Evolutionary conservation across 2,797 vertebrate genomes (phyloP), one percentile per base, ranked within the genome.

Genomic region (Neoniphon sammara): DNA sequence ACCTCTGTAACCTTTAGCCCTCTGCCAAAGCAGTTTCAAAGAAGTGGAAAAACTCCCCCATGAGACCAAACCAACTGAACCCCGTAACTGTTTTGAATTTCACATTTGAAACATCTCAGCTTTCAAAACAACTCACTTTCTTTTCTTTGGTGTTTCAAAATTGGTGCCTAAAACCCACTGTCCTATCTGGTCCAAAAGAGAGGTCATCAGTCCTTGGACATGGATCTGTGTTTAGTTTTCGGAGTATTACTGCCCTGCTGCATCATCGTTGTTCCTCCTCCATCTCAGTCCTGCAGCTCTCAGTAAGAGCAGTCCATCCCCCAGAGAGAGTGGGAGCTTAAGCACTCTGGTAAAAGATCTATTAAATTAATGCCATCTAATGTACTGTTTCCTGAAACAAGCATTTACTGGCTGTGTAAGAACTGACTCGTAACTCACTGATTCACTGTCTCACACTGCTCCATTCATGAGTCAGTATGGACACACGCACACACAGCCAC

Each of bases 351-450:
- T 85, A 73, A 66, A 71, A 83, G n/a, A 84, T 82, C 76, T 83
- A 82, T 85, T 86, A 61, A 78, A 76, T 87, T 46, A 89, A 78
- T 74, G 75, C n/a, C 17, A 55, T 34, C 80, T 85, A 81, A 88
- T 79, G 72, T 66, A 53, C 59, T 3, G 42, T 73, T 92, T 88
- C 82, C 90, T 89, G 82, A 82, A 63, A 64, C 70, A 39, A 70
- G 57, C 55, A 2, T 78, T 81, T 65, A 79, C 73, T 77, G 78
- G 76, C 65, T 49, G 68, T 53, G 59, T 69, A 55, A 62, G 76
- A 65, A 34, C 31, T 77, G 61, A 73, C 69, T 73, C 71, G 31
- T 77, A 78, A 70, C 21, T 76, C 75, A 57, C 73, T 73, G 85
- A 79, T 59, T 85, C 77, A 79, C 56, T 68, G 56, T 47, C 68